Evolutionary conservation across 2,888 invertebrate genomes (phyloP).

Genomic region (Phoronis australis): DNA sequence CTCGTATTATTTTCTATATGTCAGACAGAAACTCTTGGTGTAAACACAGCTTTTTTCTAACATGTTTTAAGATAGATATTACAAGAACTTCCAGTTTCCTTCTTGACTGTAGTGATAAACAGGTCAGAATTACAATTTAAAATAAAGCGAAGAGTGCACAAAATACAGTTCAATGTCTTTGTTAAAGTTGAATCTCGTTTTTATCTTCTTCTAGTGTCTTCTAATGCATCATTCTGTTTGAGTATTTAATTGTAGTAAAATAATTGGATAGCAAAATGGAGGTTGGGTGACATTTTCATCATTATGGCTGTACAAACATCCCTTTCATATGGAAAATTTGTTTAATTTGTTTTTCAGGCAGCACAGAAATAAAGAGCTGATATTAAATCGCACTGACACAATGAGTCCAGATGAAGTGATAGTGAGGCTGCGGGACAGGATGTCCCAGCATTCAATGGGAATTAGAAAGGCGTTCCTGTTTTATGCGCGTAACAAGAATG

Average conservation of each 20-base stretch:
- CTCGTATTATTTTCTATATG: too few relatives aligned
- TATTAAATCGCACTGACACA: slow-evolving; percentile 20
- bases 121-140: too few relatives aligned
- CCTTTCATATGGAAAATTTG: not conserved
- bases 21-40: too few relatives aligned
- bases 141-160: too few relatives aligned
- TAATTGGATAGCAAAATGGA: too few relatives aligned
- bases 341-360: slow-evolving; percentile 11
- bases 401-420: slow-evolving; percentile 45
- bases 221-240: not conserved
- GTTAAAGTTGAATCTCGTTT: not conserved
- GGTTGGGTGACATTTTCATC: too few relatives aligned
- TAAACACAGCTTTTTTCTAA: too few relatives aligned
- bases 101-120: too few relatives aligned
- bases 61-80: too few relatives aligned
- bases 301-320: too few relatives aligned
- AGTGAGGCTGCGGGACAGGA: slow-evolving; percentile 34
- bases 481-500: slow-evolving; percentile 33
- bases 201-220: not conserved
- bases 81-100: too few relatives aligned
- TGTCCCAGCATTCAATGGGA: slow-evolving; percentile 33
- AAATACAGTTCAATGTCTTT: not conserved
- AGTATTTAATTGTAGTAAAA: too few relatives aligned
- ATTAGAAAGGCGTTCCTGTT: slow-evolving; percentile 38
- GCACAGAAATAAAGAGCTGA: slow-evolving; percentile 12